These are phyloP conservation scores for Otus sunia DNA, from an alignment of 2,113 vertebrate genomes.

Conservation along the genomic window DNA sequence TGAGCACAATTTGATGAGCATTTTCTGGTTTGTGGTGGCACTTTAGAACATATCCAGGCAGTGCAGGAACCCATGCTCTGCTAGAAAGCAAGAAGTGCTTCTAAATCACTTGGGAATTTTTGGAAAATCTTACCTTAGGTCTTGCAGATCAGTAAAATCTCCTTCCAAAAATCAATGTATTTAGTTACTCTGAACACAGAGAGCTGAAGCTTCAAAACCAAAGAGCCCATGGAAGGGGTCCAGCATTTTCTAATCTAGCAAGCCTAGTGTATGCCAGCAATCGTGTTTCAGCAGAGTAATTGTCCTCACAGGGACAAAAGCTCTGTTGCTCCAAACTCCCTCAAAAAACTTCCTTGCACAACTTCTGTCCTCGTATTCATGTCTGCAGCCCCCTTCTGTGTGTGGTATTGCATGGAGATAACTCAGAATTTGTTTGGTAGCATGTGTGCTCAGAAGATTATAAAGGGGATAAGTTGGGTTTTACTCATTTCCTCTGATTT, in stretches of 20 bases:
- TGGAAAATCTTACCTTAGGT: neutral
- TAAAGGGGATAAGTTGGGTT: neutral
- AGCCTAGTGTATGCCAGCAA: neutral
- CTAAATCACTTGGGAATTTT: neutral
- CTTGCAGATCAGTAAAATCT: neutral
- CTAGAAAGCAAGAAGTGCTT: neutral
- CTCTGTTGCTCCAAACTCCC: neutral
- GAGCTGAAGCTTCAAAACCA: neutral
- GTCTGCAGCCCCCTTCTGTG: neutral
- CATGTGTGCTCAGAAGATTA: neutral
- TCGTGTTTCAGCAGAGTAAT: neutral
- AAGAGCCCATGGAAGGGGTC: neutral
- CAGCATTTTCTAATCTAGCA: neutral
- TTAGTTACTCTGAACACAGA: neutral
- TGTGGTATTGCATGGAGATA: neutral
- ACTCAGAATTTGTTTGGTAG: neutral
- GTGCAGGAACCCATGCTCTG: accelerated
- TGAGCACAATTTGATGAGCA: neutral
- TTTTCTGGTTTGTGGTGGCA: neutral
- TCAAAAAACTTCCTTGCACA: neutral
- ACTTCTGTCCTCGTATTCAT: neutral
- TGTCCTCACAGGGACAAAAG: neutral
- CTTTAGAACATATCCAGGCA: neutral
- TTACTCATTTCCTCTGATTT: neutral
- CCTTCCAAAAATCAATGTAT: neutral